Evolutionary conservation across 2,113 vertebrate species (phyloP).

Genomic region (Chrysochloris asiatica): DNA sequence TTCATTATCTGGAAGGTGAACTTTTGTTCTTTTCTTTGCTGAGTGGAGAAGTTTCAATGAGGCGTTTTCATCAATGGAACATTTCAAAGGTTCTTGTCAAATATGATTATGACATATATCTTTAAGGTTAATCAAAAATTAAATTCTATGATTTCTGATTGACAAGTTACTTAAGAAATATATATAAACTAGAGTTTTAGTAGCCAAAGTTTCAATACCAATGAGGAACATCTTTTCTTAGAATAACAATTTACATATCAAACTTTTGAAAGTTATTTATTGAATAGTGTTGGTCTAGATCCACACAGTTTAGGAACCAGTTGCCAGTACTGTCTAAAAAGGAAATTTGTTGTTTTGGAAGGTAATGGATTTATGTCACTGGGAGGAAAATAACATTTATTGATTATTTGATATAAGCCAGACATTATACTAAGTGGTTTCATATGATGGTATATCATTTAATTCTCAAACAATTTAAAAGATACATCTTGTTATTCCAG

Average conservation of each 20-base stretch:
- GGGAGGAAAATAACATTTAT: not conserved
- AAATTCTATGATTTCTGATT: slow-evolving; percentile 33
- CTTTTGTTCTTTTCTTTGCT: not conserved
- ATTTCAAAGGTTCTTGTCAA: not conserved
- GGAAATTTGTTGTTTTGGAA: not conserved
- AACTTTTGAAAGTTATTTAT: not conserved
- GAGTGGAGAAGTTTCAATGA: not conserved
- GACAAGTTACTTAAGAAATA: not conserved
- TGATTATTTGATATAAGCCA: not conserved
- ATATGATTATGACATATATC: not conserved
- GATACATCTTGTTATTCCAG: not conserved
- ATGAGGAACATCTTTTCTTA: slow-evolving; percentile 37
- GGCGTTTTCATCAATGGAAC: not conserved
- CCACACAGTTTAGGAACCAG: not conserved
- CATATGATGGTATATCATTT: not conserved
- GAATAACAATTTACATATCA: slow-evolving; percentile 3
- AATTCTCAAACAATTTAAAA: slow-evolving; percentile 40
- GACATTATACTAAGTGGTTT: not conserved
- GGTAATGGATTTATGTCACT: not conserved
- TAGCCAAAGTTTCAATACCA: slow-evolving; percentile 28
- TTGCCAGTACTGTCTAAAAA: not conserved
- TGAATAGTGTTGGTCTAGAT: not conserved
- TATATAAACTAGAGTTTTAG: not conserved
- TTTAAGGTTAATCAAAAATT: not conserved
- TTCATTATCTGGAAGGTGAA: not conserved